A percentile compares a stretch with the other conserved stretches of the same genome.
phyloP scores from a whole-genome alignment of 2,888 invertebrate genomes.

The Ochropacha duplaris region DNA sequence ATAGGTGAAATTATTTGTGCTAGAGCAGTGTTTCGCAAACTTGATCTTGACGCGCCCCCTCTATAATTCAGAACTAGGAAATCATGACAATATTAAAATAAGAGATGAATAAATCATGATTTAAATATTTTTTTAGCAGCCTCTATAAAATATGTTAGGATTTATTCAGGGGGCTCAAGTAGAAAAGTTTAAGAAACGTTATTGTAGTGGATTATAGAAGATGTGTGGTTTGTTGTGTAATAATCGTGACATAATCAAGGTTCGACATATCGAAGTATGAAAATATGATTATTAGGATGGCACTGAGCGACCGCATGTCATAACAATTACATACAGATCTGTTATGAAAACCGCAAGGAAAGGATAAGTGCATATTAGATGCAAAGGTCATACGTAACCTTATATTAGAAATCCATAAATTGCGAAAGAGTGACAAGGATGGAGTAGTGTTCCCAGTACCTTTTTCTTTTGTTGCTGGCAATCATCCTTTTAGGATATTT shows the following conservation, averaged over 20 bases:
- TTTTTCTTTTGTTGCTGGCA: too few species aligned
- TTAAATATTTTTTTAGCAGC: too few species aligned
- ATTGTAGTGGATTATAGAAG: not conserved
- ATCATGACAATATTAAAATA: too few species aligned
- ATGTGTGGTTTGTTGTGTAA: conserved; percentile 8
- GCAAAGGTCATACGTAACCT: not conserved
- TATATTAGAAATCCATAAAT: not conserved
- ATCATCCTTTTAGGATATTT: too few species aligned
- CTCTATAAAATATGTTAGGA: not conserved
- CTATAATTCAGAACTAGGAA: too few species aligned
- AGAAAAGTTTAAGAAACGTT: not conserved
- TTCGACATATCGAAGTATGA: conserved; percentile 54
- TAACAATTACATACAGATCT: conserved; percentile 64
- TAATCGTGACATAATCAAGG: conserved; percentile 52
- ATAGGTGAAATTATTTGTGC: conserved; percentile 1
- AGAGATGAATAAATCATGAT: too few species aligned
- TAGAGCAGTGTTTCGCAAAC: not conserved
- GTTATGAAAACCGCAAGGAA: conserved; percentile 65
- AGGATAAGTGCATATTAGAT: conserved; percentile 20
- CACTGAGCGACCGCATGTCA: conserved; percentile 72
- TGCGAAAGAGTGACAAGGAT: not conserved
- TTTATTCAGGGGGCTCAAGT: not conserved
- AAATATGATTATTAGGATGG: conserved; percentile 72
- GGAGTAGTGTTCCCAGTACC: too few species aligned
- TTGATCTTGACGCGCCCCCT: too few species aligned